phyloP scores from a whole-genome alignment of 2,797 vertebrate species.

The Adelosebastes latens region DNA sequence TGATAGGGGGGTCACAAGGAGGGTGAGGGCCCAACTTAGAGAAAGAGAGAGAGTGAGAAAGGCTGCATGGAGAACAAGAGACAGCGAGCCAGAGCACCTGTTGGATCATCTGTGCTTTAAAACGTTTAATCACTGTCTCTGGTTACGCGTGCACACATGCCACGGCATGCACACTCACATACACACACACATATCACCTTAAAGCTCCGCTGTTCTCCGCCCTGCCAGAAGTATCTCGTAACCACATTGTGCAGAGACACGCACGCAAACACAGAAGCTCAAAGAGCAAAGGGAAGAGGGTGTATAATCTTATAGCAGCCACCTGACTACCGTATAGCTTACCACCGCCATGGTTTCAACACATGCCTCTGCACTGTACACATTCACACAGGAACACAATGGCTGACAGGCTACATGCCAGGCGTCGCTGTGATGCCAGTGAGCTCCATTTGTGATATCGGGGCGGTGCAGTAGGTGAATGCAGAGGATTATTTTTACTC shows the following conservation, averaged over 20 bases:
- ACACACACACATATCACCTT: constrained; percentile 46
- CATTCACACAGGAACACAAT: constrained; percentile 68
- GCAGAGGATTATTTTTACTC: constrained; percentile 63
- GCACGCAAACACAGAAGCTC: constrained; percentile 45
- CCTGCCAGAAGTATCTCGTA: constrained; percentile 67
- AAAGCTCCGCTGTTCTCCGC: constrained; percentile 63
- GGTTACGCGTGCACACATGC: constrained; percentile 61
- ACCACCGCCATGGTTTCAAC: constrained; percentile 51
- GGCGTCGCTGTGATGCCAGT: constrained; percentile 42
- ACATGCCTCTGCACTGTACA: constrained; percentile 61
- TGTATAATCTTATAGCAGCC: constrained; percentile 63
- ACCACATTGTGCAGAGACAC: constrained; percentile 66
- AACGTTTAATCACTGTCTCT: constrained; percentile 82
- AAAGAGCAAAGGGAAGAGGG: constrained; percentile 59
- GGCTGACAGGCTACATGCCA: constrained; percentile 62
- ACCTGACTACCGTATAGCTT: constrained; percentile 73
- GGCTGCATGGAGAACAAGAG: constrained; percentile 60
- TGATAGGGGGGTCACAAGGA: constrained; percentile 45
- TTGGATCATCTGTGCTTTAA: constrained; percentile 81
- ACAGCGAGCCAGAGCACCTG: constrained; percentile 78
- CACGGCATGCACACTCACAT: constrained; percentile 32
- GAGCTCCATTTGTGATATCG: constrained; percentile 54
- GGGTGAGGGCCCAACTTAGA: constrained; percentile 33
- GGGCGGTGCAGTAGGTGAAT: constrained; percentile 24
- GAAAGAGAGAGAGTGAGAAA: constrained; percentile 32